Base-by-base conservation (phyloP, 2,113 vertebrate species). In the Gambusia affinis region DNA sequence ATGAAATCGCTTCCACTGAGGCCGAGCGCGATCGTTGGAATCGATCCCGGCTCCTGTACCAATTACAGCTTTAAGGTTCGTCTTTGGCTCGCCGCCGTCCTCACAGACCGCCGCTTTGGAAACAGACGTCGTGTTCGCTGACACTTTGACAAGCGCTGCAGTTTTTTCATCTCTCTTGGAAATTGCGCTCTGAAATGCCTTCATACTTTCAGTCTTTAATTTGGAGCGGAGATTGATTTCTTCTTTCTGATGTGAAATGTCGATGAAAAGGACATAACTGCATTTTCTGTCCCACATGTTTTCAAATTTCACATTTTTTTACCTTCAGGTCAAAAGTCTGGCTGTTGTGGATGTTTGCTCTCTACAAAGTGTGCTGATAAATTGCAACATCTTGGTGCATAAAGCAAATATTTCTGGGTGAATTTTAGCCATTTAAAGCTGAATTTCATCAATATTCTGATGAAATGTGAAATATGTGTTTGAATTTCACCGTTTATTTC, bases 1-100 rank as follows among this genome's bases (percentile, higher is more conserved):
- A 92, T 90, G 85, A 90, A 89, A 91, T 87, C 67, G 3, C 80
- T 89, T 83, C 84, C 85, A 80, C 47, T 72, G 80, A 85, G 78
- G 67, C 80, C 8, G 44, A 72, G 69, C 76, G 28, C 12, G 70
- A 31, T 0, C 76, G 12, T 54, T 35, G 72, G 73, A 70, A 91
- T 92, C 80, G 85, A 92, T 92, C 79, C 66, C 1, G 14, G 67
- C 64, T 84, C 82, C 85, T 89, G 88, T 86, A 91, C 88, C 89
- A 91, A 92, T 92, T 92, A 92, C 82, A 85, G 71, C 76, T 88
- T 88, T 85, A 85, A 88, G 84, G 84, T 87, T 88, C 81, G 84
- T 84, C 82, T 81, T 65, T 81, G 77, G 82, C 82, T 85, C 64
- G 74, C 78, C 78, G 85, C 77, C 67, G 78, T 89, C 87, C 80